phyloP scores from a whole-genome alignment of 1,140 invertebrate genomes.

The Sarcophaga bullata region DNA sequence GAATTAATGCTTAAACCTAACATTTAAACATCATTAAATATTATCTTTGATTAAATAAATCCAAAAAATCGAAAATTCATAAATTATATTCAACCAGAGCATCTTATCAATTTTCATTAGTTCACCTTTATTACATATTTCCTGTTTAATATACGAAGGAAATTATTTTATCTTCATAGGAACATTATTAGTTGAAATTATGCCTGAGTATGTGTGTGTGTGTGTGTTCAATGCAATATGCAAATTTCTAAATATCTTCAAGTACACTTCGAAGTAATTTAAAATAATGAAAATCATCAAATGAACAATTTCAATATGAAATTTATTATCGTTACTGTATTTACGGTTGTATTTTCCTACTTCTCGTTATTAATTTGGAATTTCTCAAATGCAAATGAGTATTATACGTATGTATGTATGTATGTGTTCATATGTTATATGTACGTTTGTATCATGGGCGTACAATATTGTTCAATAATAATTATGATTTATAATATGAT shows the following conservation, averaged over 20 bases:
- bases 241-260: background rate
- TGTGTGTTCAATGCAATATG: too few species aligned
- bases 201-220: too few species aligned
- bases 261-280: background rate
- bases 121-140: background rate
- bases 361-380: too few species aligned
- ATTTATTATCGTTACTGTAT: background rate
- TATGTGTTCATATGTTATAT: background rate
- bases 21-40: too few species aligned
- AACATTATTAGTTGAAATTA: background rate
- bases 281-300: background rate
- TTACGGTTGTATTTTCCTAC: too few species aligned
- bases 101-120: background rate
- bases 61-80: too few species aligned
- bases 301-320: background rate
- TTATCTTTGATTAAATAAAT: too few species aligned
- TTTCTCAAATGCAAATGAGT: background rate
- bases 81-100: background rate
- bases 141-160: background rate
- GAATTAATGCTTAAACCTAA: too few species aligned
- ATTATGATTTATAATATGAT: too few species aligned
- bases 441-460: background rate
- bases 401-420: background rate
- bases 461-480: background rate
- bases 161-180: background rate